A percentile compares a stretch with the other conserved stretches of the same genome.
phyloP scores from a whole-genome alignment of 23 tunicate species.

The Phallusia fumigata region DNA sequence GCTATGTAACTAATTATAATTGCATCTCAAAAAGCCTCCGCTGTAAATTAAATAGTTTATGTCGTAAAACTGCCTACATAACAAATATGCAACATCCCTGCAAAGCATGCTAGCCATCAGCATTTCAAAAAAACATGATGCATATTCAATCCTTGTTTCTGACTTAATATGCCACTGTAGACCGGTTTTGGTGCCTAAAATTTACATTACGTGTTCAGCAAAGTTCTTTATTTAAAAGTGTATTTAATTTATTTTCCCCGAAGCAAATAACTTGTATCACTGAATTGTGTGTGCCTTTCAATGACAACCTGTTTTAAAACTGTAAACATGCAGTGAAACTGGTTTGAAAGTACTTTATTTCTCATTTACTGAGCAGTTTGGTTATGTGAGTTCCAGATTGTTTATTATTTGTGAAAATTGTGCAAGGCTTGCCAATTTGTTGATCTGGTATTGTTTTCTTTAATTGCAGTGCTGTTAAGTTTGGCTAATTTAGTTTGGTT shows the following conservation, averaged over 20 bases:
- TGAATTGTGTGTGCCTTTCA: constrained; percentile 6
- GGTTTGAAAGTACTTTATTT: background rate
- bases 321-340: constrained; percentile 6
- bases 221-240: background rate
- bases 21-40: too few species aligned
- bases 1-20: too few species aligned
- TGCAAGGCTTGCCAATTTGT: background rate
- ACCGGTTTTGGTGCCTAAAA: too few species aligned
- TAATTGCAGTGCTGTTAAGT: background rate
- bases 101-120: too few species aligned
- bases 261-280: background rate
- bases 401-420: background rate
- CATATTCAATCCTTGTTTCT: too few species aligned
- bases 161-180: too few species aligned
- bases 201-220: too few species aligned
- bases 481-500: too few species aligned
- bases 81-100: too few species aligned
- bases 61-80: too few species aligned
- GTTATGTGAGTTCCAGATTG: constrained; percentile 3
- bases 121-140: too few species aligned
- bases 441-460: background rate
- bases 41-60: too few species aligned
- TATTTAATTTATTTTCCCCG: background rate
- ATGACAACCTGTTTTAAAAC: constrained; percentile 31
- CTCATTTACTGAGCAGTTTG: background rate